Evolutionary conservation across 2,113 vertebrate genomes (phyloP).

Genomic region (Fulica atra): DNA sequence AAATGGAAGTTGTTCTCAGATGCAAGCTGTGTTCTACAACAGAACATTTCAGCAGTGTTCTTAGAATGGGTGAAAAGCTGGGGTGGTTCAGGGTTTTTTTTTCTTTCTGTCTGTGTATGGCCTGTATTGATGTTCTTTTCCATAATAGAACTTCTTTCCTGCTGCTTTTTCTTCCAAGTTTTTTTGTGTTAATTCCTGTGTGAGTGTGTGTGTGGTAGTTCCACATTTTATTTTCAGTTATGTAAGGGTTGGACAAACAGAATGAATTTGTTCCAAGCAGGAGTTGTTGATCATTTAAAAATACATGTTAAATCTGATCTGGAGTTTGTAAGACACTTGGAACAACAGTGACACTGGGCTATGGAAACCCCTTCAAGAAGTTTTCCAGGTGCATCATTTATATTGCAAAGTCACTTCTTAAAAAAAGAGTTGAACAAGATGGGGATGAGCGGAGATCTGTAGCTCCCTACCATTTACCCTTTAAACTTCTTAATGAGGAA

Average conservation of each 20-base stretch:
- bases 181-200: neutral
- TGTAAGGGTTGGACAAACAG: neutral
- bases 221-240: neutral
- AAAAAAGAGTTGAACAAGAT: neutral
- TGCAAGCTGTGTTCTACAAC: neutral
- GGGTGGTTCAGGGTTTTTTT: neutral
- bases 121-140: neutral
- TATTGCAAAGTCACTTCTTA: neutral
- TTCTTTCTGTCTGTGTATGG: too few species aligned
- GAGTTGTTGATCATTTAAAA: neutral
- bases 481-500: neutral
- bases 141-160: neutral
- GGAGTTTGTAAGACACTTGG: rapidly evolving
- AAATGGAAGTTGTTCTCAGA: neutral
- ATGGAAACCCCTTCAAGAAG: neutral
- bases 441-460: neutral
- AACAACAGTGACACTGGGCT: neutral
- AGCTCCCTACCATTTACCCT: neutral
- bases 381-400: neutral
- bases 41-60: neutral
- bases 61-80: neutral
- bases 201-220: neutral
- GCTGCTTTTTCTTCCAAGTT: neutral
- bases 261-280: neutral
- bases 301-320: neutral